Percentiles rank a stretch among this genome's conserved stretches.
phyloP scores from a whole-genome alignment of 2,888 invertebrate species.

The Pristionchus entomophagus region DNA sequence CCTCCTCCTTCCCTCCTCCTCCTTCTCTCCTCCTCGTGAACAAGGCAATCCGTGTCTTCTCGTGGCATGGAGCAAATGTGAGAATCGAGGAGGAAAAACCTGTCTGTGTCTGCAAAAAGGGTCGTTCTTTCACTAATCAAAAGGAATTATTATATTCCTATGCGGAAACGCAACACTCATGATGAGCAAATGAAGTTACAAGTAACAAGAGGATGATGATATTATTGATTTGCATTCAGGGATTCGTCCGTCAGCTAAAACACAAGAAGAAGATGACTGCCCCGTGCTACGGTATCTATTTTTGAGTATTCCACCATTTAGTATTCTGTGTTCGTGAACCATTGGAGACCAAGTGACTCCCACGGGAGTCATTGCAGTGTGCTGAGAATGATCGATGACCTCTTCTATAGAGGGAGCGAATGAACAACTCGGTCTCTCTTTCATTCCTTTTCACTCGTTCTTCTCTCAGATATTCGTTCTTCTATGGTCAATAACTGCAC shows the following conservation, averaged over 20 bases:
- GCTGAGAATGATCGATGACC: conserved; percentile 30
- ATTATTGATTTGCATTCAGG: neutral
- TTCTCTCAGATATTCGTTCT: conserved; percentile 6
- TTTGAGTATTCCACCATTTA: too few relatives aligned
- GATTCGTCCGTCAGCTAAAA: conserved; percentile 49
- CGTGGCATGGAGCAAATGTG: conserved; percentile 47
- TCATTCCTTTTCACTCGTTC: neutral
- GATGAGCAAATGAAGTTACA: too few relatives aligned
- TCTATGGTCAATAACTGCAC: conserved; percentile 45
- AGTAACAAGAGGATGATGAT: too few relatives aligned
- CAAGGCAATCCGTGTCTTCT: conserved; percentile 40
- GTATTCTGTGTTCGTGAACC: too few relatives aligned
- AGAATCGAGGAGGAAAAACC: conserved; percentile 47
- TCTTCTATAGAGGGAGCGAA: neutral
- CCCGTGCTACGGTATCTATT: conserved; percentile 35
- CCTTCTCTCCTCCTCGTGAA: neutral
- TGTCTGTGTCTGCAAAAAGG: conserved; percentile 36
- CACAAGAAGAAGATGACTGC: conserved; percentile 47
- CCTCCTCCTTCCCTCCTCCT: neutral
- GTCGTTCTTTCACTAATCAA: neutral
- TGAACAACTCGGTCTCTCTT: neutral
- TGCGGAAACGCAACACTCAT: too few relatives aligned
- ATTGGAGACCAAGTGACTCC: neutral
- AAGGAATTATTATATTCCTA: neutral
- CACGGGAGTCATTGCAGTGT: neutral